Percentiles rank a stretch among this genome's conserved stretches.
These are phyloP conservation scores for Pogonognathellus flavescens DNA, from an alignment of 1,140 invertebrate species.

Conservation along the genomic window DNA sequence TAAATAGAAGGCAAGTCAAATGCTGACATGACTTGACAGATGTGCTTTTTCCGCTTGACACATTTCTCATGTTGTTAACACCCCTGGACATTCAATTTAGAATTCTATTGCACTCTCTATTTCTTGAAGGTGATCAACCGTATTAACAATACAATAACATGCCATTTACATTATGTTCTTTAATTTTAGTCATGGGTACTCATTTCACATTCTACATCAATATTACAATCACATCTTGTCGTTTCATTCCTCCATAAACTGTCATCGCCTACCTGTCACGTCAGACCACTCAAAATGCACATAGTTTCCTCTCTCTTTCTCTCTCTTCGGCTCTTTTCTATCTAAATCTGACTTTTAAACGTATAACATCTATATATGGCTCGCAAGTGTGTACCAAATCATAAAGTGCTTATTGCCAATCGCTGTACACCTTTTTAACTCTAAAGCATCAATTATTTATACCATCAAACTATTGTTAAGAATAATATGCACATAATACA, in stretches of 20 bases:
- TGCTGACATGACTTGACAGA: conserved; percentile 32
- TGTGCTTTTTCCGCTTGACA: conserved; percentile 43
- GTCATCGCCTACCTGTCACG: conserved; percentile 38
- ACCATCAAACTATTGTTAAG: too few relatives aligned
- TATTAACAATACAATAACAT: conserved; percentile 41
- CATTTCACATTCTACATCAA: conserved; percentile 18
- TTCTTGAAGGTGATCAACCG: conserved; percentile 53
- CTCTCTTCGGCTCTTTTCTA: too few relatives aligned
- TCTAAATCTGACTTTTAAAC: too few relatives aligned
- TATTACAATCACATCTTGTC: conserved; percentile 19
- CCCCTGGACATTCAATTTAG: conserved; percentile 39
- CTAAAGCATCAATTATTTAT: too few relatives aligned
- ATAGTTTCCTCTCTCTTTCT: too few relatives aligned
- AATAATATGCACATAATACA: too few relatives aligned
- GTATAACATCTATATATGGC: too few relatives aligned
- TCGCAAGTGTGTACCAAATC: too few relatives aligned
- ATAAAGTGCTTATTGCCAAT: too few relatives aligned
- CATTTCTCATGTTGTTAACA: conserved; percentile 46
- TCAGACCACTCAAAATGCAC: neutral
- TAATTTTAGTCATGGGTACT: conserved; percentile 41
- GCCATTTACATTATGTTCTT: conserved; percentile 41
- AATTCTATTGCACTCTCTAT: conserved; percentile 18
- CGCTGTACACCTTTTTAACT: too few relatives aligned
- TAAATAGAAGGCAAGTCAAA: conserved; percentile 4
- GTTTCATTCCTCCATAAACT: conserved; percentile 34